phyloP scores from a whole-genome alignment of 2,888 invertebrate species.

The Oeneis ivallda region DNA sequence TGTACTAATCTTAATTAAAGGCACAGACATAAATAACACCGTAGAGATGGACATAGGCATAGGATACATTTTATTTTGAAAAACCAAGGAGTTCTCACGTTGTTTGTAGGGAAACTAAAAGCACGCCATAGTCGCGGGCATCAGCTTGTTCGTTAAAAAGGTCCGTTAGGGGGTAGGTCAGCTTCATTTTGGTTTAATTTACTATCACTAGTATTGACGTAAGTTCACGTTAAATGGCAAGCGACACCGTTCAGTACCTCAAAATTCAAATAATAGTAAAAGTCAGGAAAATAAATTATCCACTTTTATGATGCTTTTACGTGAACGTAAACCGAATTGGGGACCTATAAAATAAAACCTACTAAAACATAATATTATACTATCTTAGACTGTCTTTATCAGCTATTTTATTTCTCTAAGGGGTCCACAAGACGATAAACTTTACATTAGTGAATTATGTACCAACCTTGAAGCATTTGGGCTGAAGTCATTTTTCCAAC shows the following conservation, averaged over 20 bases:
- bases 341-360: slow-evolving; percentile 35
- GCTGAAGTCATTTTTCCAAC: too few relatives aligned
- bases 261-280: slow-evolving; percentile 25
- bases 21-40: too few relatives aligned
- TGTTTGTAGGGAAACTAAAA: background rate
- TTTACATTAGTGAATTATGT: background rate
- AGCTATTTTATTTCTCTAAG: background rate
- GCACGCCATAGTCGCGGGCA: background rate
- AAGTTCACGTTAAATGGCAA: too few relatives aligned
- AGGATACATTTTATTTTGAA: background rate
- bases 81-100: background rate
- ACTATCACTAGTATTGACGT: too few relatives aligned
- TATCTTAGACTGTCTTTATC: background rate
- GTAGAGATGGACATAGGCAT: too few relatives aligned
- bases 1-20: too few relatives aligned
- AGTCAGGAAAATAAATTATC: slow-evolving; percentile 32
- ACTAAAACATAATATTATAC: slow-evolving; percentile 27
- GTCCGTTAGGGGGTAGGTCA: background rate
- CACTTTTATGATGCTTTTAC: slow-evolving; percentile 30
- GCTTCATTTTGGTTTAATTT: background rate
- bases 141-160: background rate
- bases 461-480: too few relatives aligned
- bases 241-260: slow-evolving; percentile 6
- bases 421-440: background rate
- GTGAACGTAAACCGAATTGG: slow-evolving; percentile 30